Evolutionary conservation across 2,888 invertebrate species (phyloP).

Genomic region (Sympetrum striolatum): DNA sequence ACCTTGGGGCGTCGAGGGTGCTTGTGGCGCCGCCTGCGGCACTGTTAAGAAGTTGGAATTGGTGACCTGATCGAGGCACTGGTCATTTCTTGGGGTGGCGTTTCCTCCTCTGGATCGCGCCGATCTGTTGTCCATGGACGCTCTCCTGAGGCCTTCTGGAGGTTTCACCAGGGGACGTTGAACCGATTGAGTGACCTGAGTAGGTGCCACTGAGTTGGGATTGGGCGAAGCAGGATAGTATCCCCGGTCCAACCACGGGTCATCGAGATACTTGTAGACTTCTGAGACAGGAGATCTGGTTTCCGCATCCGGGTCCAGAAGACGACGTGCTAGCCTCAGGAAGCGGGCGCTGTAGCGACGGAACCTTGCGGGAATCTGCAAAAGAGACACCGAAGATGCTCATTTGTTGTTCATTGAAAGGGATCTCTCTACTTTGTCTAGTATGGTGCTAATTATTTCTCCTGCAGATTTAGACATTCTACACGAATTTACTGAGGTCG

Average conservation of each 20-base stretch:
- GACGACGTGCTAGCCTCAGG: conserved; percentile 72
- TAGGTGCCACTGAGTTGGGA: conserved; percentile 61
- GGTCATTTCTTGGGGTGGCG: background rate
- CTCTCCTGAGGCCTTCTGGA: conserved; percentile 53
- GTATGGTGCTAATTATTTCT: background rate
- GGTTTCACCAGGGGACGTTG: conserved; percentile 19
- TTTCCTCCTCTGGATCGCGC: conserved; percentile 31
- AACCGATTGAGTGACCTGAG: conserved; percentile 49
- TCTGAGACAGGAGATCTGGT: conserved; percentile 69
- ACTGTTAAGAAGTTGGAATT: conserved; percentile 21
- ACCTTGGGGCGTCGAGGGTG: conserved; percentile 60
- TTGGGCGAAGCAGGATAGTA: conserved; percentile 57
- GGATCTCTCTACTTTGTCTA: background rate
- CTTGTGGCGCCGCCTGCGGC: background rate
- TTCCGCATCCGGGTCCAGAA: conserved; percentile 72
- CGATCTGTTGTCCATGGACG: conserved; percentile 58
- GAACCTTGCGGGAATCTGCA: conserved; percentile 54
- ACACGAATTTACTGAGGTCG: too few relatives aligned
- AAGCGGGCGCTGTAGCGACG: conserved; percentile 72
- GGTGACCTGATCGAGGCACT: background rate
- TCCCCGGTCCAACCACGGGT: conserved; percentile 62
- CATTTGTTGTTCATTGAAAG: background rate
- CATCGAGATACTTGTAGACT: conserved; percentile 67
- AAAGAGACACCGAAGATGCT: background rate
- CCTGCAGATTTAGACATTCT: too few relatives aligned